Percentiles rank a stretch among this genome's conserved stretches.
These are phyloP conservation scores for Oncopodura yosiiana DNA, from an alignment of 1,140 invertebrate genomes.

Conservation along the genomic window DNA sequence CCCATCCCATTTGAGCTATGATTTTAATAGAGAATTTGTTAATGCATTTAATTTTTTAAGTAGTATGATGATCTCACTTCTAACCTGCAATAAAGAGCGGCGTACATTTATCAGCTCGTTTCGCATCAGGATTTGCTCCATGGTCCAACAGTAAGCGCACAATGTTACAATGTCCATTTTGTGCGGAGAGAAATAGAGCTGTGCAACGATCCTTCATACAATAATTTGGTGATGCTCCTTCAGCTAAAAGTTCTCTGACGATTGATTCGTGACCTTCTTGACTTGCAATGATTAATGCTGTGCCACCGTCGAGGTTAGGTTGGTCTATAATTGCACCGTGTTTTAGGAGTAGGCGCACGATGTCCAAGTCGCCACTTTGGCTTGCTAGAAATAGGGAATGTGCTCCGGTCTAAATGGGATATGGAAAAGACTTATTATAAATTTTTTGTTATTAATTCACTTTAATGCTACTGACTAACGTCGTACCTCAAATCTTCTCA, in stretches of 20 bases:
- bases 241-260: constrained; percentile 64
- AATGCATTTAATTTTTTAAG: not conserved
- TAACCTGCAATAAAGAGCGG: constrained; percentile 87
- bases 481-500: constrained; percentile 58
- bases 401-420: constrained; percentile 66
- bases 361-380: constrained; percentile 76
- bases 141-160: constrained; percentile 55
- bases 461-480: not conserved
- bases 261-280: constrained; percentile 83
- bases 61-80: too few species aligned
- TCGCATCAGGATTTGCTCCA: constrained; percentile 58
- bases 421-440: constrained; percentile 4
- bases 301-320: constrained; percentile 77
- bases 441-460: not conserved
- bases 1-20: constrained; percentile 87
- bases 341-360: constrained; percentile 63
- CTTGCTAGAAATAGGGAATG: constrained; percentile 84
- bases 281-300: constrained; percentile 79
- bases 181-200: constrained; percentile 76
- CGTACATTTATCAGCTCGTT: constrained; percentile 69
- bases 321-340: constrained; percentile 66
- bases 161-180: constrained; percentile 76
- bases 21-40: not conserved
- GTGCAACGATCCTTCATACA: constrained; percentile 84
- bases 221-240: constrained; percentile 69